A percentile compares a stretch with the other conserved stretches of the same genome.
phyloP scores from a whole-genome alignment of 2,113 vertebrate species.

The Equus przewalskii region DNA sequence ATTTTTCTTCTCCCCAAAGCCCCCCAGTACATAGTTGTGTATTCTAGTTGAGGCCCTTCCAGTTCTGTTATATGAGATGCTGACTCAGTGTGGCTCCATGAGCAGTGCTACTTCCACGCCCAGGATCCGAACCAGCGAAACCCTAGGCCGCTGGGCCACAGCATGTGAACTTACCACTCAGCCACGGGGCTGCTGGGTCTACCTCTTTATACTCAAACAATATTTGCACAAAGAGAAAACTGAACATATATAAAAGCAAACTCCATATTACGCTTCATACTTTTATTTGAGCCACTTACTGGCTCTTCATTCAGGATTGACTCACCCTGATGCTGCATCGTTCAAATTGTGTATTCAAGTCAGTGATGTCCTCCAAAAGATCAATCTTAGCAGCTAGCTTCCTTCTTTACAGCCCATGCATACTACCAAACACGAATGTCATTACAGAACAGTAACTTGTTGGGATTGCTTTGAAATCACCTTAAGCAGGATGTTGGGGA shows the following conservation, averaged over 20 bases:
- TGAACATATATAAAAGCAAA: not conserved
- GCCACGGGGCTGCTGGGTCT: too few relatives aligned
- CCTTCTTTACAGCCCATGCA: not conserved
- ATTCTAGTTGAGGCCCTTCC: too few relatives aligned
- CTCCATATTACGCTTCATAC: not conserved
- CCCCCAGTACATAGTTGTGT: too few relatives aligned
- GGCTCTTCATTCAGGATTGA: not conserved
- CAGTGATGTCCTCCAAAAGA: not conserved
- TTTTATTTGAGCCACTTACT: not conserved
- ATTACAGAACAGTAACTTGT: not conserved
- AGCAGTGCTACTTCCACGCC: too few relatives aligned
- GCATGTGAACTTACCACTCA: too few relatives aligned
- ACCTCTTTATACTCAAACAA: not conserved
- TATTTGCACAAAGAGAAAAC: not conserved
- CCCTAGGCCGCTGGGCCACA: too few relatives aligned
- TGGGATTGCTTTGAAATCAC: not conserved
- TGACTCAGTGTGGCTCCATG: too few relatives aligned
- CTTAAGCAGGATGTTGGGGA: not conserved
- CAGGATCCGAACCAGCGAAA: too few relatives aligned
- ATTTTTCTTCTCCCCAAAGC: too few relatives aligned
- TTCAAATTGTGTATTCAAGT: conserved; percentile 2
- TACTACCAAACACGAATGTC: too few relatives aligned
- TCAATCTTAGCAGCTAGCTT: conserved; percentile 18
- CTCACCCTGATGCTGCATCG: not conserved
- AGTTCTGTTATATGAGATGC: too few relatives aligned